Base-by-base conservation (phyloP, 2,113 vertebrate species). In the Xerus inauris region DNA sequence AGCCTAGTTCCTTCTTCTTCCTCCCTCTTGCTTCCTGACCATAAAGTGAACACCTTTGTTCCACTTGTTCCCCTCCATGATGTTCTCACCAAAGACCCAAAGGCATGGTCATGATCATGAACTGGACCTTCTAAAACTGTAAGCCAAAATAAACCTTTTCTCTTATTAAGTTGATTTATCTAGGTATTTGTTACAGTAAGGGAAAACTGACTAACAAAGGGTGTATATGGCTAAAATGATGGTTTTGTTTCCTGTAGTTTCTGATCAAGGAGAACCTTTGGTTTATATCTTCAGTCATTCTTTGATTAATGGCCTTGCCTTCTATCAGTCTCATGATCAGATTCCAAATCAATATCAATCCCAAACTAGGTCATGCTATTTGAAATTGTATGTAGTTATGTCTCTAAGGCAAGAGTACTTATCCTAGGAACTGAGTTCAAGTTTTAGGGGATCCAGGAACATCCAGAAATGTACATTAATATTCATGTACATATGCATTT, bases 281-380 rank as follows among this genome's bases (percentile, higher is more conserved):
- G n/a, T 67, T 59, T 88, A 72, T 65, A 76, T 67, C 54, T 77
- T 85, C 6, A 59, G 71, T 85, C 42, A 32, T 72, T 87, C 76
- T 79, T 95, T 94, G 71, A 47, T 75, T 67, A 30, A 73, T 86
- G 84, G 11, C 32, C 32, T 76, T 91, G 40, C 65, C 30, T 94
- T 42, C 20, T 84, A 12, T 87, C 65, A 47, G 10, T 76, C 57
- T 75, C 19, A 82, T 82, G 51, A 22, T 45, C 32, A 85, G 80
- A 87, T 16, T 42, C 86, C 65, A 85, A 90, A 47, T 87, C 89
- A 86, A 42, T 82, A 67, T 81, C 49, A 54, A 49, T 11, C 10
- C 24, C 76, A 19, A 19, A 35, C 13, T 75, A 69, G 45, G 40
- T 42, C 75, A 6, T 8, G 30, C 80, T 85, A 62, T 49, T 42